Conservation (phyloP, 2,888 invertebrate species). For the Lycia hirtaria region DNA sequence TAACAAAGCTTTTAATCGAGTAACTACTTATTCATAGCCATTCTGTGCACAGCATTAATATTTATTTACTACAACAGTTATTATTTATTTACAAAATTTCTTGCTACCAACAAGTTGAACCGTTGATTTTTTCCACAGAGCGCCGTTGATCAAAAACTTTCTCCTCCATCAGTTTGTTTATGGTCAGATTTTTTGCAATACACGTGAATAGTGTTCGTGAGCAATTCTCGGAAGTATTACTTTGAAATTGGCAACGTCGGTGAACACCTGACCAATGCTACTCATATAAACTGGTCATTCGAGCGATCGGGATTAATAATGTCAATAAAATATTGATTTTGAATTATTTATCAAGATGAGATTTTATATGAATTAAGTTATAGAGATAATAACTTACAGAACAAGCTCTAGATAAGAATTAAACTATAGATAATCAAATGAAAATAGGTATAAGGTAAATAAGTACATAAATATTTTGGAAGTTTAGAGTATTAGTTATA, state of each 20-base stretch:
- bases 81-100: no score
- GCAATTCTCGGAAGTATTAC: conserved; percentile 56
- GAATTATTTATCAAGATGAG: conserved; percentile 1
- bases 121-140: background rate
- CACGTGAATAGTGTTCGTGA: conserved; percentile 53
- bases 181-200: conserved; percentile 66
- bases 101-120: background rate
- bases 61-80: no score
- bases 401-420: no score
- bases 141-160: background rate
- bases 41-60: no score
- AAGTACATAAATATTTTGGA: no score
- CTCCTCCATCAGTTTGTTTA: conserved; percentile 60
- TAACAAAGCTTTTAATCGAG: no score
- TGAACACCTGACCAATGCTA: conserved; percentile 52
- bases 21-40: no score
- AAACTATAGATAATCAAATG: no score
- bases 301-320: conserved; percentile 14
- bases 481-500: no score
- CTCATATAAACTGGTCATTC: conserved; percentile 41
- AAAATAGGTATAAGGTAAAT: no score
- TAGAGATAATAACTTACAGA: background rate
- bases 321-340: background rate
- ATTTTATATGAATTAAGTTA: background rate
- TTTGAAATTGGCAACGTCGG: conserved; percentile 56